phyloP scores from a whole-genome alignment of 1,140 invertebrate species.

The Brachionus rotundiformis region DNA sequence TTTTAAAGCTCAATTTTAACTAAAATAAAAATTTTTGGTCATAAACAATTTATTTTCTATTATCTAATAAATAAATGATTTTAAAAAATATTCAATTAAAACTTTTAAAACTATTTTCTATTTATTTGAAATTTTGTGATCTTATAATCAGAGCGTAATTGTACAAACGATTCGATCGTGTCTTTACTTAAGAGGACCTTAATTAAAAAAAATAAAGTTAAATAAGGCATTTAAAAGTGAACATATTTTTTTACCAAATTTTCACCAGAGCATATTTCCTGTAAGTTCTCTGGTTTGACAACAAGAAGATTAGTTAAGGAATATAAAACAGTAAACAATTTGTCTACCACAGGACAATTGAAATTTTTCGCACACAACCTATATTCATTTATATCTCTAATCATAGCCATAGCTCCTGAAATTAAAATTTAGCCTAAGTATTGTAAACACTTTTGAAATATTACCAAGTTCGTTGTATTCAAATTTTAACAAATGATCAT shows the following conservation, averaged over 20 bases:
- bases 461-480: conserved; percentile 88
- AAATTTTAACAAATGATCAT: conserved; percentile 90
- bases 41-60: conserved; percentile 18
- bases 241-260: conserved; percentile 79
- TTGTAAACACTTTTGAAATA: conserved; percentile 52
- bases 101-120: neutral
- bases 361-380: conserved; percentile 77
- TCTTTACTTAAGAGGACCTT: conserved; percentile 82
- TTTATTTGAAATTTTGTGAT: conserved; percentile 16
- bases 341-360: conserved; percentile 75
- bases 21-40: neutral
- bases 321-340: conserved; percentile 89
- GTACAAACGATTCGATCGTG: conserved; percentile 85
- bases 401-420: conserved; percentile 87
- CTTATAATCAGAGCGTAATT: conserved; percentile 81
- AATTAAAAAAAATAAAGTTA: conserved; percentile 64
- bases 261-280: conserved; percentile 89
- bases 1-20: conserved; percentile 24
- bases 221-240: too few relatives aligned
- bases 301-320: conserved; percentile 91
- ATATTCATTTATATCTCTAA: conserved; percentile 95
- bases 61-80: neutral
- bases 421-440: conserved; percentile 6
- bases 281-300: conserved; percentile 91
- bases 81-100: neutral